phyloP scores from a whole-genome alignment of 2,113 vertebrate genomes.

The Rallus limicola region DNA sequence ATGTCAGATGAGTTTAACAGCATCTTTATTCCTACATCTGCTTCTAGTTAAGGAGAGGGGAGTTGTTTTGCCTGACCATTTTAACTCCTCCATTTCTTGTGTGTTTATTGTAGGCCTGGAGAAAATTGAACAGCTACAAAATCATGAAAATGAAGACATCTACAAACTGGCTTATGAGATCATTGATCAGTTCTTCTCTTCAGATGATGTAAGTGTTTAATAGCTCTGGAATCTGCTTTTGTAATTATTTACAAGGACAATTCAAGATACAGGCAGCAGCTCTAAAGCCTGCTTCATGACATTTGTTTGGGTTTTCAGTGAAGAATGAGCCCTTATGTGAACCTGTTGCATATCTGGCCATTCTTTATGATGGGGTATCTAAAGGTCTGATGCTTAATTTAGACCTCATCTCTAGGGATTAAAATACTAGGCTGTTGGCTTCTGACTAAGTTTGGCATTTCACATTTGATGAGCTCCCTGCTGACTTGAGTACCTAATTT shows the following conservation, averaged over 20 bases:
- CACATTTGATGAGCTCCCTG: not conserved
- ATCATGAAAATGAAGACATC: slow-evolving; percentile 99
- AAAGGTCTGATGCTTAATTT: not conserved
- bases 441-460: not conserved
- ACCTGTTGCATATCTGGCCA: accelerated
- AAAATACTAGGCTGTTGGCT: not conserved
- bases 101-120: slow-evolving; percentile 85
- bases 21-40: not conserved
- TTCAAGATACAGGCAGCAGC: not conserved
- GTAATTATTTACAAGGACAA: not conserved
- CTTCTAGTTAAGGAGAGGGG: not conserved
- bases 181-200: slow-evolving; percentile 99
- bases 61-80: not conserved
- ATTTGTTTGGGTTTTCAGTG: not conserved
- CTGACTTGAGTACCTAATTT: not conserved
- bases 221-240: not conserved
- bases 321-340: not conserved
- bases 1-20: not conserved
- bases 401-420: not conserved
- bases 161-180: slow-evolving; percentile 99
- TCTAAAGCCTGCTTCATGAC: not conserved
- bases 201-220: slow-evolving; percentile 91
- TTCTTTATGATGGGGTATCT: not conserved
- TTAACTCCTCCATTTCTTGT: not conserved
- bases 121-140: slow-evolving; percentile 98